Evolutionary conservation across 2,888 invertebrate species (phyloP), one percentile per base, ranked within the genome.

Genomic region (Phengaris arion): DNA sequence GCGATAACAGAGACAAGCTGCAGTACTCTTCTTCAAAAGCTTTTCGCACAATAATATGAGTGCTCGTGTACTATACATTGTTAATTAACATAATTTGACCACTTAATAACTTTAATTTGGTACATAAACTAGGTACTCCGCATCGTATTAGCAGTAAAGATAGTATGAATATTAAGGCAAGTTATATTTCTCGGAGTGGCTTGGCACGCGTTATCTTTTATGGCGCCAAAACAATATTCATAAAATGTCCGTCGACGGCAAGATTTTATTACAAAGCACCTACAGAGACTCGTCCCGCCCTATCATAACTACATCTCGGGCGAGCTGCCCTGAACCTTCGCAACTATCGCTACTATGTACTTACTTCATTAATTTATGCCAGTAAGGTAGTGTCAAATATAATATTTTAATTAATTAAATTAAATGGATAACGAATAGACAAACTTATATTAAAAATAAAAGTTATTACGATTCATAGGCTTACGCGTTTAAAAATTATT

Each of bases 211-310:
- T 88, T 88, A 90, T 88, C 88, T 85, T 84, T 82, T 82, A 83
- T 82, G 80, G 83, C 84, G 83, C 83, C 83, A 82, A 85, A 83
- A 86, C 85, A 89, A 88, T 91, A 90, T 89, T 88, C 91, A 91
- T 90, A 90, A 89, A 89, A 82, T 84, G 84, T 81, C 81, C 84
- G 84, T 83, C 86, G 86, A 81, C 87, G 83, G 84, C 87, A 88
- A 88, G 91, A 91, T 91, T 93, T 93, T 92, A 93, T 92, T 89
- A 88, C 92, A 83, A 82, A 85, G 84, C 86, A 84, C 85, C 85
- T 84, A 84, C 83, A 82, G 79, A 82, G 84, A 80, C 82, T 84
- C 83, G 86, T 35, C 35, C 80, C 81, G 80, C 81, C 82, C 83
- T 84, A 86, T 87, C 83, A 82, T 85, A 88, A 89, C 87, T 85